Evolutionary conservation across 2,888 invertebrate species (phyloP), one percentile per base, ranked within the genome.

Genomic region (Caenorhabditis japonica): DNA sequence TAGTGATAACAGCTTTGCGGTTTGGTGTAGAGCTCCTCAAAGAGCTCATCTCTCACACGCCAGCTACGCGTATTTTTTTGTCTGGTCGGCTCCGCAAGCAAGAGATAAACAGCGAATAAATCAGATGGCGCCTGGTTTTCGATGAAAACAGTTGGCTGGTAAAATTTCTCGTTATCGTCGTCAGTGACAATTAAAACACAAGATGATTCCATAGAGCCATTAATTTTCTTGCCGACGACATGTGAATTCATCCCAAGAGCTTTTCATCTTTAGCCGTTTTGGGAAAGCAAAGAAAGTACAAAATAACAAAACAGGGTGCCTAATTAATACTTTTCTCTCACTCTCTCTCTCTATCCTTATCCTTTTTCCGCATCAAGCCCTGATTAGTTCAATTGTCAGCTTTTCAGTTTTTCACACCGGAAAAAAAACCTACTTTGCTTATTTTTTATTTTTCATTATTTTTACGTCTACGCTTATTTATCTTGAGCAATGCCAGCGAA

Each of bases 321-420:
- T n/a, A n/a, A n/a, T n/a, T n/a, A n/a, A n/a, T n/a, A n/a, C n/a
- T n/a, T n/a, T n/a, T n/a, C n/a, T n/a, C n/a, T n/a, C n/a, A n/a
- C n/a, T n/a, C n/a, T n/a, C n/a, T n/a, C n/a, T n/a, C n/a, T n/a
- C n/a, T n/a, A n/a, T n/a, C n/a, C n/a, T n/a, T n/a, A n/a, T n/a
- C n/a, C n/a, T n/a, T n/a, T n/a, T n/a, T n/a, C n/a, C n/a, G n/a
- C n/a, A n/a, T n/a, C n/a, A n/a, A n/a, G n/a, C n/a, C 51, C 15
- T 64, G 55, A 64, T 64, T 64, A 64, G 62, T 55, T 55, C 62
- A 64, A 64, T 64, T 64, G 62, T 64, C 21, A 46, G 44, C 21
- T 15, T 44, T 34, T 17, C 25, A 27, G 33, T n/a, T 41, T 33
- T 55, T 17, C n/a, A n/a, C n/a, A n/a, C n/a, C n/a, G n/a, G n/a